phyloP scores from a whole-genome alignment of 23 tunicate species.

The Clavelina lepadiformis region DNA sequence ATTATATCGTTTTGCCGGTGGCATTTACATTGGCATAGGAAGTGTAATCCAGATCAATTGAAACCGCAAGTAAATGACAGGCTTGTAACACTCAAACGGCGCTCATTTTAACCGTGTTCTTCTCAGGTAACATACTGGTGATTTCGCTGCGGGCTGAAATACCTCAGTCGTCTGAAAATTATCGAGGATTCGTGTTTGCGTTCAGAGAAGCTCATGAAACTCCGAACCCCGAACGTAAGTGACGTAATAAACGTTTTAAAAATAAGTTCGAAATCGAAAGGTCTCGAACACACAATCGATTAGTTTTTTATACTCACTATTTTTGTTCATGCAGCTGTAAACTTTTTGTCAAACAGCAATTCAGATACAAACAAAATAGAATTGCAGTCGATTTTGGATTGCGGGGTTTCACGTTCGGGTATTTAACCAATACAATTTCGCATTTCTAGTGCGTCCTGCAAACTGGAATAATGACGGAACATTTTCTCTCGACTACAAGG shows the following conservation, averaged over 20 bases:
- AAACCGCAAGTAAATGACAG: too few species aligned
- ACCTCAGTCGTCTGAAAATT: constrained; percentile 56
- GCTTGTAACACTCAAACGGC: too few species aligned
- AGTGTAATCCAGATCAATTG: too few species aligned
- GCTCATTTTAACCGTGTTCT: too few species aligned
- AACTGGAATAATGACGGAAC: constrained; percentile 32
- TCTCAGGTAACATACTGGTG: constrained; percentile 48
- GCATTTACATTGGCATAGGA: too few species aligned
- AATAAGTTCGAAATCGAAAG: too few species aligned
- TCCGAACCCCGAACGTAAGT: constrained; percentile 63
- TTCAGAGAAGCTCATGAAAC: constrained; percentile 54
- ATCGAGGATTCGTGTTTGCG: constrained; percentile 54
- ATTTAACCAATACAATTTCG: too few species aligned
- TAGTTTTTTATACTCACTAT: too few species aligned
- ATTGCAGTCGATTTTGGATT: background rate
- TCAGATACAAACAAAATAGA: background rate
- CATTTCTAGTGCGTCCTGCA: constrained; percentile 41
- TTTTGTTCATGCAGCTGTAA: too few species aligned
- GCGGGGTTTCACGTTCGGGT: background rate
- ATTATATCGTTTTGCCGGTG: too few species aligned
- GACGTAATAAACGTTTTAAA: too few species aligned
- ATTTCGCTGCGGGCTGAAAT: constrained; percentile 27
- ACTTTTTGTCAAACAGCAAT: background rate
- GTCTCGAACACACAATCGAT: too few species aligned
- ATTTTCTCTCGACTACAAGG: constrained; percentile 8